A percentile compares a stretch with the other conserved stretches of the same genome.
Evolutionary conservation across 2,797 vertebrate genomes (phyloP).

Genomic region (Tamandua tetradactyla): DNA sequence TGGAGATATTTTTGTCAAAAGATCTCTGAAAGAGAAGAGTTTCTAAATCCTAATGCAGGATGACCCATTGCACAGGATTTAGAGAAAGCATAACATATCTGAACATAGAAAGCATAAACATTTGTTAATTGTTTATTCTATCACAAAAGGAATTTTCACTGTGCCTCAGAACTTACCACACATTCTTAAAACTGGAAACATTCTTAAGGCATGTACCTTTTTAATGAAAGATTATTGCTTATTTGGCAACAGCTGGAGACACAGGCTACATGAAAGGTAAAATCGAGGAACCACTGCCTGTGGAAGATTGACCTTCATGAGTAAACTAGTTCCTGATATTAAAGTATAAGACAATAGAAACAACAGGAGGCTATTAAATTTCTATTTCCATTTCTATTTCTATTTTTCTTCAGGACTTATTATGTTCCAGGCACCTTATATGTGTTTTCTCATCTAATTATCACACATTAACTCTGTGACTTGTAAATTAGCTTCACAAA

Average conservation of each 20-base stretch:
- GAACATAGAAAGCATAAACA: constrained; percentile 45
- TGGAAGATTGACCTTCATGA: not conserved
- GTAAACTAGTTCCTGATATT: not conserved
- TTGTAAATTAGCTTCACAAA: constrained; percentile 9
- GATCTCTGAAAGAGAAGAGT: constrained; percentile 40
- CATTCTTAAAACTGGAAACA: constrained; percentile 23
- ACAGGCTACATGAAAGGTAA: constrained; percentile 14
- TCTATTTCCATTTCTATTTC: not conserved
- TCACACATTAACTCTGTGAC: not conserved
- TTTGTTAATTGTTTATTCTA: constrained; percentile 14
- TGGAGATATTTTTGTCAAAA: constrained; percentile 55
- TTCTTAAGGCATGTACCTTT: constrained; percentile 4
- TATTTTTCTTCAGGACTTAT: constrained; percentile 28
- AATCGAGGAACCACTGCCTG: not conserved
- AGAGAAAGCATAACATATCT: constrained; percentile 40
- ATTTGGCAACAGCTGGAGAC: not conserved
- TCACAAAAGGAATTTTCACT: constrained; percentile 33
- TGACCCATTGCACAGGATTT: constrained; percentile 47
- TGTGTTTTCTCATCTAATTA: constrained; percentile 33
- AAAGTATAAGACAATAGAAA: not conserved
- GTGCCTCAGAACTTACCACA: not conserved
- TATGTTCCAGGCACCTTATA: constrained; percentile 3
- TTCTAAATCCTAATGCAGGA: constrained; percentile 48
- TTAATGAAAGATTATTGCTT: constrained; percentile 23
- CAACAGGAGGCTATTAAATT: not conserved